Conservation (phyloP, 2,888 invertebrate genomes). For the Pseudolycoriella hygida region DNA sequence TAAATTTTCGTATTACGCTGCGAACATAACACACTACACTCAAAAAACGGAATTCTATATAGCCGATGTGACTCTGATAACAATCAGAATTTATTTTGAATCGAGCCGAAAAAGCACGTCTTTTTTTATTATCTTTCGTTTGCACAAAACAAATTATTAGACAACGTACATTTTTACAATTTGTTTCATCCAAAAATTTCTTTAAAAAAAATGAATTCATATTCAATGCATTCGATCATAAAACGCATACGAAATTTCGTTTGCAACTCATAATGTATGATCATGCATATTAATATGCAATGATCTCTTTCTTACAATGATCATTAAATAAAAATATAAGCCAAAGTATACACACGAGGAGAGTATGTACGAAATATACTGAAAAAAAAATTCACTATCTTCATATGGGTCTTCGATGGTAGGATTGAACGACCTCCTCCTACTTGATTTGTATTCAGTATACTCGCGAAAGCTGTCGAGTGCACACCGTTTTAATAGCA, state of each 20-base stretch:
- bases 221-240: background rate
- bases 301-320: conserved; percentile 1
- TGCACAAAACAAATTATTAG: background rate
- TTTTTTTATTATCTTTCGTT: no score
- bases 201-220: background rate
- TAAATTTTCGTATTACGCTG: no score
- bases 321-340: background rate
- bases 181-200: background rate
- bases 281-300: background rate
- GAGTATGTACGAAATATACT: background rate
- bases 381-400: background rate
- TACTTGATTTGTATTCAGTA: conserved; percentile 2
- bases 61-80: no score
- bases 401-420: background rate
- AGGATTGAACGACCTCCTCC: conserved; percentile 4
- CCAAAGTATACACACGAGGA: background rate
- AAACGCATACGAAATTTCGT: background rate
- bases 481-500: background rate
- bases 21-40: no score
- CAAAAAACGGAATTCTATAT: no score
- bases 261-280: background rate
- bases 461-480: conserved; percentile 3
- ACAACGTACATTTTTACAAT: background rate
- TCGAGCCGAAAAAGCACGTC: no score
- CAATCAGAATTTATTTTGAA: no score